Base-by-base conservation (phyloP, 2,797 vertebrate genomes). In the Taenioides sp. region DNA sequence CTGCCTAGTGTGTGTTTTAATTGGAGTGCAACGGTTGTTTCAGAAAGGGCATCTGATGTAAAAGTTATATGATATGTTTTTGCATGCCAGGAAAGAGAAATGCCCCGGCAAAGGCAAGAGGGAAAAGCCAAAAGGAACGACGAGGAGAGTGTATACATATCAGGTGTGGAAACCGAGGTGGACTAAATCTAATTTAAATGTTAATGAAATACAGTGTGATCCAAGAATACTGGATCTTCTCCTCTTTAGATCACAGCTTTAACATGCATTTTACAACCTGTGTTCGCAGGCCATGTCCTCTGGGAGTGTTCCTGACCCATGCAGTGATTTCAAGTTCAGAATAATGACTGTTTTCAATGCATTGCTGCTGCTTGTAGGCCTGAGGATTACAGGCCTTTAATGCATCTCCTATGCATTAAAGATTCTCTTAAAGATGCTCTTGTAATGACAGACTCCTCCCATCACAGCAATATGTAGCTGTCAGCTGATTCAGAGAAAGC, bases 291-390 rank as follows among this genome's bases (percentile, higher is more conserved):
- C 40, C 10, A 20, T 65, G 28, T 54, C 31, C 47, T 71, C 59
- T 52, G 65, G 65, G 25, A 52, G 47, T 69, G 40, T 49, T 69
- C 54, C 67, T 43, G 57, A 58, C 7, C 55, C 28, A 40, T 58
- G 67, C 54, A 40, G 55, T 40, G 34, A n/a, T 60, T 69, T 58
- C 52, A 23, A 60, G 23, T 43, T 50, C 65, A 67, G 25, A 67
- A 49, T 47, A 57, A 28, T 67, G 65, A 28, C 65, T n/a, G 17
- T 50, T 67, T 37, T 68, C 31, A 67, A 34, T 67, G 65, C 49
- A 31, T 25, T 67, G 47, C 47, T 54, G 47, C 65, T 59, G 57
- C 27, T 52, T 67, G 65, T 28, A 5, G 25, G 47, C 47, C 25
- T 52, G 65, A 66, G 23, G 47, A 66, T 66, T 11, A 66, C 25